Evolutionary conservation across 2,113 vertebrate species (phyloP).

Genomic region (Micromys minutus): DNA sequence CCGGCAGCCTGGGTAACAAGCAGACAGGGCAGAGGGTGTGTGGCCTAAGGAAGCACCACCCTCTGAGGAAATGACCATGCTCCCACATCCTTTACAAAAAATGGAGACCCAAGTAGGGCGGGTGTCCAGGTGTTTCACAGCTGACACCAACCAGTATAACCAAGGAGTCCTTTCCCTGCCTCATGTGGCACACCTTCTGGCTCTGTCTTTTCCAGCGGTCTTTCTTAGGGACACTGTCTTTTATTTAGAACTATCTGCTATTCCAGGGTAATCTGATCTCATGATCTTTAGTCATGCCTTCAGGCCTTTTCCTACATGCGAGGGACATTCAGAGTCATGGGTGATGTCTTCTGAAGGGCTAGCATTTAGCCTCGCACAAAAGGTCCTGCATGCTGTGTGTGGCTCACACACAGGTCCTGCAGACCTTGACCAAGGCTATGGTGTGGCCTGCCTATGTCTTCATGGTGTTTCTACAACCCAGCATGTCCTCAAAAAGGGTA

Average conservation of each 20-base stretch:
- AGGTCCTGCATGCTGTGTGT: not conserved
- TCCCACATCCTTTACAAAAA: not conserved
- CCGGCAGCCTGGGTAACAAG: not conserved
- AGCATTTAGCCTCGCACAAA: rapidly evolving
- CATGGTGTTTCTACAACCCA: not conserved
- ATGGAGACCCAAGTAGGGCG: not conserved
- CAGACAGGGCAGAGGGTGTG: not conserved
- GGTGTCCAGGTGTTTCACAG: not conserved
- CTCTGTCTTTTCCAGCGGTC: not conserved
- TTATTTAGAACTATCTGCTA: not conserved
- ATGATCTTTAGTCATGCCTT: not conserved
- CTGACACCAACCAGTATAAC: not conserved
- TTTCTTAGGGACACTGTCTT: not conserved
- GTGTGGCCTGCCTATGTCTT: not conserved
- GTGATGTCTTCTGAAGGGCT: not conserved
- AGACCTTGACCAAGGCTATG: not conserved
- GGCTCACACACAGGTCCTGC: rapidly evolving
- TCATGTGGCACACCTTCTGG: not conserved
- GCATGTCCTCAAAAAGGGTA: not conserved
- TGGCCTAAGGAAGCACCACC: not conserved
- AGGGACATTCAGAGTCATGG: rapidly evolving
- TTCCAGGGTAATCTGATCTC: not conserved
- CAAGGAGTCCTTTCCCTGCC: not conserved
- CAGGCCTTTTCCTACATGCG: not conserved
- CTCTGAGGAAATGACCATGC: not conserved